Conservation (phyloP, 2,113 vertebrate genomes). For the Columba livia region DNA sequence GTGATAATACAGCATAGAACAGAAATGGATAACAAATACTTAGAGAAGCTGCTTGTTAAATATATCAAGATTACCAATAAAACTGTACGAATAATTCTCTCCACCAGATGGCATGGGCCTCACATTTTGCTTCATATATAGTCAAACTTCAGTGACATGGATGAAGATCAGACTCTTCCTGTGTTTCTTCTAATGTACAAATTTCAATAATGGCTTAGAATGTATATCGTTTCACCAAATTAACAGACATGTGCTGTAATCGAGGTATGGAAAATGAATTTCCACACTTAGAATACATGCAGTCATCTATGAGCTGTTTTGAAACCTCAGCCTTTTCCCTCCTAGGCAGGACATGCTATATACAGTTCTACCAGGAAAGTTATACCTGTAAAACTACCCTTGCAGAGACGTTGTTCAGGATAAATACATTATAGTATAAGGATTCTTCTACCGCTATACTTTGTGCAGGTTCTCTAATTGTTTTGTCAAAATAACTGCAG, state of each 20-base stretch:
- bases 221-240: neutral
- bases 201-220: neutral
- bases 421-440: neutral
- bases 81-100: constrained; percentile 2
- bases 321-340: neutral
- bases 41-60: neutral
- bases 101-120: constrained; percentile 62
- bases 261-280: neutral
- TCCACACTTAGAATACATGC: neutral
- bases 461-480: neutral
- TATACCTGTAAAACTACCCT: neutral
- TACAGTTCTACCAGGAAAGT: neutral
- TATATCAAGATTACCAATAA: neutral
- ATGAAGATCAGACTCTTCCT: neutral
- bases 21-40: neutral
- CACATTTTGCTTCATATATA: neutral
- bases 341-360: neutral
- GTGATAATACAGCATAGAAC: neutral
- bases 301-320: neutral
- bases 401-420: neutral
- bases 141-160: neutral
- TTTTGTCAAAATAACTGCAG: neutral
- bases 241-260: neutral
- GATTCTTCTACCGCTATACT: neutral
- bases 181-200: neutral